phyloP scores from a whole-genome alignment of 2,113 vertebrate species.

The Eulacestoma nigropectus region DNA sequence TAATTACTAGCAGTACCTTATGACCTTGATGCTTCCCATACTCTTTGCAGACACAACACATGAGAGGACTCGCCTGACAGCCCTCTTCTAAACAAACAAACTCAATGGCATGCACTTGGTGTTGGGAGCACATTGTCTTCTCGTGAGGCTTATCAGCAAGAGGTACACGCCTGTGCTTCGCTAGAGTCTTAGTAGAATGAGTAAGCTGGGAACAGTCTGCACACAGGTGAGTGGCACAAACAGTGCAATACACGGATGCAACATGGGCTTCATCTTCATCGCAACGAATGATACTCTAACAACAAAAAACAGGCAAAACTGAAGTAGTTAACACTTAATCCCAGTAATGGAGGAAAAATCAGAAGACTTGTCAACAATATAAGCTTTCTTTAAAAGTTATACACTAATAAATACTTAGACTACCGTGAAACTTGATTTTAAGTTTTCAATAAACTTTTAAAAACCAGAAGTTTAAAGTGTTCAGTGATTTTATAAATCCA shows the following conservation, averaged over 20 bases:
- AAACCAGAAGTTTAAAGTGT: background rate
- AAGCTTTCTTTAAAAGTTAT: background rate
- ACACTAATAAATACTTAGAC: background rate
- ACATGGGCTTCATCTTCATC: constrained; percentile 95
- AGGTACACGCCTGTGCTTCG: constrained; percentile 93
- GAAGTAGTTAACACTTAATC: background rate
- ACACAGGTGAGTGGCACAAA: constrained; percentile 95
- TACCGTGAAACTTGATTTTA: background rate
- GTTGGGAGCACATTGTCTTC: constrained; percentile 94
- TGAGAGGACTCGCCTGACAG: constrained; percentile 89
- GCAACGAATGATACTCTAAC: constrained; percentile 88
- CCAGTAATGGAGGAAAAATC: background rate
- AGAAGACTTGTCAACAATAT: background rate
- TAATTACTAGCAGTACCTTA: constrained; percentile 76
- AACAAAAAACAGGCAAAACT: background rate
- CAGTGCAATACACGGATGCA: constrained; percentile 94
- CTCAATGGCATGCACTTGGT: constrained; percentile 97
- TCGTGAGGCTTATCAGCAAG: constrained; percentile 97
- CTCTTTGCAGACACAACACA: constrained; percentile 99
- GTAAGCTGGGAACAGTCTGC: constrained; percentile 93
- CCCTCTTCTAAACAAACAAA: constrained; percentile 96
- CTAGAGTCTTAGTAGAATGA: constrained; percentile 95
- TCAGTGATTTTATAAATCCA: background rate
- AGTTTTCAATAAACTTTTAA: background rate
- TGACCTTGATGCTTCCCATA: constrained; percentile 98